Evolutionary conservation across 2,888 invertebrate genomes (phyloP).

Genomic region (Limenitis camilla): DNA sequence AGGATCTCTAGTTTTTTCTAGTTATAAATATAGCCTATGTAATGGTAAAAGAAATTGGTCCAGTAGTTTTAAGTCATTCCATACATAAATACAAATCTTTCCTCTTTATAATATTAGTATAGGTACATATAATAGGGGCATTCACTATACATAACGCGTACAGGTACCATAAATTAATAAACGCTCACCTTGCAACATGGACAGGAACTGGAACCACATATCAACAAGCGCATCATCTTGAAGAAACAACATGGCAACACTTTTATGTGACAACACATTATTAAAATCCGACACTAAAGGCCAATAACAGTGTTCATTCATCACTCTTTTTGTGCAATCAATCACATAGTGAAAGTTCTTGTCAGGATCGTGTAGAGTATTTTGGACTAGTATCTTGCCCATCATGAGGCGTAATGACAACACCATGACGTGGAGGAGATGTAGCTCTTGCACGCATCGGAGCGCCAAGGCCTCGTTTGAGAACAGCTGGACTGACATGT

Average conservation of each 20-base stretch:
- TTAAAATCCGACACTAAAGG: conserved; percentile 97
- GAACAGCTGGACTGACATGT: conserved; percentile 97
- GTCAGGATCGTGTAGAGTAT: conserved; percentile 85
- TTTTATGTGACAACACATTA: conserved; percentile 94
- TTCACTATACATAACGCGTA: too few species aligned
- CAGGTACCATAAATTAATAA: too few species aligned
- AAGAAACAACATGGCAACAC: conserved; percentile 92
- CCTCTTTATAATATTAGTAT: too few species aligned
- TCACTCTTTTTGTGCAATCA: conserved; percentile 91
- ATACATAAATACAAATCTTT: too few species aligned
- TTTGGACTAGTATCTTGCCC: conserved; percentile 90
- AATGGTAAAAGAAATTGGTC: too few species aligned
- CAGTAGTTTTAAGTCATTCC: too few species aligned
- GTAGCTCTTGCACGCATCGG: conserved; percentile 92
- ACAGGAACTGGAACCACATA: conserved; percentile 96
- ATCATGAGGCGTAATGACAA: conserved; percentile 93
- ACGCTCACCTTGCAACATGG: conserved; percentile 90
- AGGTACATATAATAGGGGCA: too few species aligned
- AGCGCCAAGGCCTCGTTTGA: conserved; percentile 93
- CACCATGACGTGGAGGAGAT: conserved; percentile 92
- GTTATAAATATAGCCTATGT: too few species aligned
- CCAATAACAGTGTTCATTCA: conserved; percentile 99
- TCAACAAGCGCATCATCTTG: conserved; percentile 90
- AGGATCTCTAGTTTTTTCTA: too few species aligned
- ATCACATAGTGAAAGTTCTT: conserved; percentile 93